These are phyloP conservation scores for Protaetia brevitarsis DNA, from an alignment of 1,140 invertebrate species.

Conservation along the genomic window DNA sequence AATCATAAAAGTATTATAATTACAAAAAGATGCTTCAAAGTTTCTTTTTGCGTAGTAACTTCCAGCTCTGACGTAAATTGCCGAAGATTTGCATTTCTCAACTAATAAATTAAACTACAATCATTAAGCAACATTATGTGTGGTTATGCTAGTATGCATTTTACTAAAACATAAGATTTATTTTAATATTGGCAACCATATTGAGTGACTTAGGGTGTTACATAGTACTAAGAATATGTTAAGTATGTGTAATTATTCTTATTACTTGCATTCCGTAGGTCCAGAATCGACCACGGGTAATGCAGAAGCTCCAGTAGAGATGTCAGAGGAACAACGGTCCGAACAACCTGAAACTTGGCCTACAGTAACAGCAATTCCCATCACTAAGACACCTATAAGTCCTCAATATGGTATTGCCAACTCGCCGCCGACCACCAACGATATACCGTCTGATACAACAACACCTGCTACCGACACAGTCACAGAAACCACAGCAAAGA, in stretches of 20 bases:
- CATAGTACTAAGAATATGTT: not conserved
- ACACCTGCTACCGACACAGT: constrained; percentile 30
- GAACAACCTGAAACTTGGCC: not conserved
- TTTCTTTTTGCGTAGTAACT: no score
- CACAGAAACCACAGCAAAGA: constrained; percentile 32
- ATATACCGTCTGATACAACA: constrained; percentile 27
- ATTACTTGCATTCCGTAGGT: constrained; percentile 47
- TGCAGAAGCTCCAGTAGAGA: constrained; percentile 33
- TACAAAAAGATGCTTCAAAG: no score
- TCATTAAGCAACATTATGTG: no score
- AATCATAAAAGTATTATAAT: no score
- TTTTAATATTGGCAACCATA: constrained; percentile 13
- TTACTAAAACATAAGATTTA: no score
- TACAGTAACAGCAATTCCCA: constrained; percentile 11
- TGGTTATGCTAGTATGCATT: no score
- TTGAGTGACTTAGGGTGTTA: constrained; percentile 25
- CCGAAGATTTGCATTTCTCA: no score
- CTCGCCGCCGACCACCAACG: constrained; percentile 35
- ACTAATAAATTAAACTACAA: no score
- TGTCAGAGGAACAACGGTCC: constrained; percentile 29
- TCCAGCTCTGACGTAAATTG: no score
- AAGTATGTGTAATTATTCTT: constrained; percentile 21
- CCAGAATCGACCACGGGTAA: constrained; percentile 47
- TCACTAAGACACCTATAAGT: constrained; percentile 48
- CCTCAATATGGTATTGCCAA: constrained; percentile 49